Evolutionary conservation across 2,888 invertebrate species (phyloP).

Genomic region (Acanthosoma haemorrhoidale): DNA sequence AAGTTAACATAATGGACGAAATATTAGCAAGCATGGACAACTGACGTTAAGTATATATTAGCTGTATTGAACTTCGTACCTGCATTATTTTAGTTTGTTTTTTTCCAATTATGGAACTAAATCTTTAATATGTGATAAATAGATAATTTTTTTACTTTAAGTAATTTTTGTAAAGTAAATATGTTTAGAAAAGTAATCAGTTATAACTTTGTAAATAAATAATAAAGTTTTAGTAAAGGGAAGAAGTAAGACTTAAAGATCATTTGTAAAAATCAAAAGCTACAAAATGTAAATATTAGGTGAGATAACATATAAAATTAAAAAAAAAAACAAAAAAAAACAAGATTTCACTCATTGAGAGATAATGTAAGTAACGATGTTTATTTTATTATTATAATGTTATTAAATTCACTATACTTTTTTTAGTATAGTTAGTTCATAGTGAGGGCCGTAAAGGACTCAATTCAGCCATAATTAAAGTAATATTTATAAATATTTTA

Average conservation of each 20-base stretch:
- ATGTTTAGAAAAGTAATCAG: background rate
- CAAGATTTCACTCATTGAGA: background rate
- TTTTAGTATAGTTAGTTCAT: slow-evolving; percentile 9
- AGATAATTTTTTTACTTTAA: background rate
- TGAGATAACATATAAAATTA: too few species aligned
- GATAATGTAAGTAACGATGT: background rate
- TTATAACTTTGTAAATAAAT: background rate
- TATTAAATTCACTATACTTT: background rate
- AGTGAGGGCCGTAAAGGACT: background rate
- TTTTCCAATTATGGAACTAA: background rate
- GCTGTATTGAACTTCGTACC: slow-evolving; percentile 11
- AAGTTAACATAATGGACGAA: slow-evolving; percentile 24
- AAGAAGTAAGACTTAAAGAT: slow-evolving; percentile 1
- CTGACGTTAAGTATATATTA: background rate
- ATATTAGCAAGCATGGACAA: slow-evolving; percentile 20
- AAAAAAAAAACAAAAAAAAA: background rate
- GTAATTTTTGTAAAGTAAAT: background rate
- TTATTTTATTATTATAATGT: slow-evolving; percentile 22
- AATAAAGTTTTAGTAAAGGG: slow-evolving; percentile 13
- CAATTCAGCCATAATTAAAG: slow-evolving; percentile 16
- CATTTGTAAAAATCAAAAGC: background rate
- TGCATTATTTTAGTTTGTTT: slow-evolving; percentile 5
- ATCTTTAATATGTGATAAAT: slow-evolving; percentile 21
- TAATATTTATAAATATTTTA: slow-evolving; percentile 16
- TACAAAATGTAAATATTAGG: background rate